Evolutionary conservation across 2,888 invertebrate genomes (phyloP).

Genomic region (Hydropsyche betteni): DNA sequence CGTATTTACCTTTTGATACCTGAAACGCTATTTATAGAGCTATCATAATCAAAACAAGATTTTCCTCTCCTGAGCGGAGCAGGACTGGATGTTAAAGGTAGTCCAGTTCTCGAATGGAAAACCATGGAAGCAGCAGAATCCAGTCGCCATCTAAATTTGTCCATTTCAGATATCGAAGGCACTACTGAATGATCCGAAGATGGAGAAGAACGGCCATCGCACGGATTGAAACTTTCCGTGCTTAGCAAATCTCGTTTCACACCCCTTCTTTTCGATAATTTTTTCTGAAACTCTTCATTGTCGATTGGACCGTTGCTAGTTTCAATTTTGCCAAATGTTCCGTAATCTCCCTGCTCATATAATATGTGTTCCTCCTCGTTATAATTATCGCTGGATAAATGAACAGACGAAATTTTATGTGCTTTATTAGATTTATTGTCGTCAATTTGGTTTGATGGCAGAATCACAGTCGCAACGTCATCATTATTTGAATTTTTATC

Average conservation of each 20-base stretch:
- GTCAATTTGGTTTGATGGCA: not conserved
- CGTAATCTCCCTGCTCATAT: conserved; percentile 64
- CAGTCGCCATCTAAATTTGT: conserved; percentile 76
- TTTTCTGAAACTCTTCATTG: conserved; percentile 54
- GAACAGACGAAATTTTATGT: conserved; percentile 51
- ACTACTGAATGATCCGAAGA: conserved; percentile 59
- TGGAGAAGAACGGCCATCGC: conserved; percentile 27
- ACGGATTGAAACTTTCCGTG: conserved; percentile 41
- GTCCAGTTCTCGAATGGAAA: conserved; percentile 81
- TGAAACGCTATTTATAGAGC: conserved; percentile 78
- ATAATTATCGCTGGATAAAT: conserved; percentile 54
- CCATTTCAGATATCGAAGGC: conserved; percentile 77
- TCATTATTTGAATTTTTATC: too few species aligned
- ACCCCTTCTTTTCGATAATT: conserved; percentile 50
- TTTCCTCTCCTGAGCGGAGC: conserved; percentile 82
- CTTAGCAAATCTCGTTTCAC: conserved; percentile 42
- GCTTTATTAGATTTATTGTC: conserved; percentile 55
- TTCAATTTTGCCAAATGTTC: conserved; percentile 57
- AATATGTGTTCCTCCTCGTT: conserved; percentile 60
- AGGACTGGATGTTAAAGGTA: conserved; percentile 86
- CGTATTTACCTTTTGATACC: conserved; percentile 79
- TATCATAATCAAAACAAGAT: conserved; percentile 85
- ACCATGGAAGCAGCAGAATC: conserved; percentile 85
- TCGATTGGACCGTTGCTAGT: conserved; percentile 1
- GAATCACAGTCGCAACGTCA: too few species aligned